Evolutionary conservation across 1,140 invertebrate species (phyloP), one percentile per base, ranked within the genome.

Genomic region (Philopotamus ludificatus): DNA sequence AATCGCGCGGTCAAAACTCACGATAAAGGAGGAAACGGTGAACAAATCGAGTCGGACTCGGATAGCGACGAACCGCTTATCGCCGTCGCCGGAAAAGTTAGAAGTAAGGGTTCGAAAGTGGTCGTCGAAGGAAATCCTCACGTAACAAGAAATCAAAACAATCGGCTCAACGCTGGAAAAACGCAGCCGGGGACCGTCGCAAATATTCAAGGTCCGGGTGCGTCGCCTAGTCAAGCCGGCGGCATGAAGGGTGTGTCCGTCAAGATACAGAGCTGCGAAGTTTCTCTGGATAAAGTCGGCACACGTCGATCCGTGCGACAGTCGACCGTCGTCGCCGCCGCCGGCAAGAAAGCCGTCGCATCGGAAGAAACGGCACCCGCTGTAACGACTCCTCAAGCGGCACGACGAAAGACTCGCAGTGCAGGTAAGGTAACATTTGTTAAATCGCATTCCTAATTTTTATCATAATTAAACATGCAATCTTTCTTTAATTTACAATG

Each of bases 31-130:
- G 20, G 66, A 25, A 71, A 66, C 15, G 74, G 79, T 63, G 71
- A 74, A 62, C 67, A 79, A 15, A 82, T 85, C 63, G 85, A 86
- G 53, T 85, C 84, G 16, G 85, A 86, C 70, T 90, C 88, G 21
- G 90, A 90, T 70, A 90, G 89, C 70, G 89, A 91, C 74, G 89
- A 92, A 75, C 89, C 89, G 49, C 79, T 91, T 20, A 89, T 89
- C 68, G 87, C 89, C 72, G 81, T 86, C 26, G 81, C 84, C 8
- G 88, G 85, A 49, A 91, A 90, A 77, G 83, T 85, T 63, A 76
- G 84, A 15, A 84, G 84, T 70, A 79, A 76, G 64, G 67, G 25
- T 16, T 55, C 58, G 23, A 54, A 54, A 49, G 34, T 45, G 25
- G 34, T 34, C 8, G 64, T 66, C 4, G 73, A 75, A 51, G 67